These are phyloP conservation scores for Drosophila mimetica DNA, from an alignment of 2,888 invertebrate species.

Conservation along the genomic window DNA sequence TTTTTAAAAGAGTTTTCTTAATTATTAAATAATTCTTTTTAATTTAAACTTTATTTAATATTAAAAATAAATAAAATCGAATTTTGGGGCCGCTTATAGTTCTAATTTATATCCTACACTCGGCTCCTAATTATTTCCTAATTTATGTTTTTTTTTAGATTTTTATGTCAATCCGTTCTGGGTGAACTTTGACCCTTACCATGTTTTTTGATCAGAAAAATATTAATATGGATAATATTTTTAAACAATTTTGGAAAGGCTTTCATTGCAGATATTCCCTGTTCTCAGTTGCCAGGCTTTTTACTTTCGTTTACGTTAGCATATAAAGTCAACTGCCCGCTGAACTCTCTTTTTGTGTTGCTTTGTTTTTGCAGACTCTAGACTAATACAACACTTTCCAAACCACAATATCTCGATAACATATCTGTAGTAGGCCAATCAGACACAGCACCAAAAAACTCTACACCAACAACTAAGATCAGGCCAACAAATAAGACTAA, in stretches of 20 bases:
- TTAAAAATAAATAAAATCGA: too few relatives aligned
- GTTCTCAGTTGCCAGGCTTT: slow-evolving; percentile 17
- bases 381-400: slow-evolving; percentile 82
- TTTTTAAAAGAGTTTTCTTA: too few relatives aligned
- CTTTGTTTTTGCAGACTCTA: slow-evolving; percentile 81
- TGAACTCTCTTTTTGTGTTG: slow-evolving; percentile 59
- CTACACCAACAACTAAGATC: slow-evolving; percentile 21
- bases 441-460: slow-evolving; percentile 48
- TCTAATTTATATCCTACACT: too few relatives aligned
- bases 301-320: not conserved
- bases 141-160: too few relatives aligned
- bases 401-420: slow-evolving; percentile 84
- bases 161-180: too few relatives aligned
- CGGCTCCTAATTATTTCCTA: too few relatives aligned
- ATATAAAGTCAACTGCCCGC: slow-evolving; percentile 46
- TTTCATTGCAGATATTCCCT: not conserved
- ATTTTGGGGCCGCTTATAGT: too few relatives aligned
- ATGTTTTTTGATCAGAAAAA: too few relatives aligned
- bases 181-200: too few relatives aligned
- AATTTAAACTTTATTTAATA: too few relatives aligned
- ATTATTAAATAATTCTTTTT: not conserved
- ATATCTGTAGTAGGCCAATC: slow-evolving; percentile 78
- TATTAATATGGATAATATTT: too few relatives aligned
- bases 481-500: slow-evolving; percentile 50
- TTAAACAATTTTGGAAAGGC: not conserved